Conservation (phyloP, 2,888 invertebrate genomes). For the Erebia ligea region DNA sequence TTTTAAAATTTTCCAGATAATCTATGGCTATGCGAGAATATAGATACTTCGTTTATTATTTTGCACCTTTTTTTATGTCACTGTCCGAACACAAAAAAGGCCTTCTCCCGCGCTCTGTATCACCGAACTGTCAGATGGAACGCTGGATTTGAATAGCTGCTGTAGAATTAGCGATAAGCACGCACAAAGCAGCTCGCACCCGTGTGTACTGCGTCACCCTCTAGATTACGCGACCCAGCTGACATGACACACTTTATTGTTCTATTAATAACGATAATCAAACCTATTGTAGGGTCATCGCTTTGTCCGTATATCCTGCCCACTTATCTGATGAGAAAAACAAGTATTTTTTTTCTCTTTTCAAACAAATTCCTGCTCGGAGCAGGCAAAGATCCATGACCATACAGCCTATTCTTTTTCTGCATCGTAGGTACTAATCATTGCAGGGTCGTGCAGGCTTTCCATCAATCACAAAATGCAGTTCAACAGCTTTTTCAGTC, state of each 20-base stretch:
- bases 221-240: conserved; percentile 68
- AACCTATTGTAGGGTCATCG: conserved; percentile 60
- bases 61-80: not conserved
- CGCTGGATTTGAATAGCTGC: conserved; percentile 15
- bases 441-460: no score
- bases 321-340: conserved; percentile 35
- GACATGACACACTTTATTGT: conserved; percentile 72
- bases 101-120: not conserved
- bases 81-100: not conserved
- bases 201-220: conserved; percentile 58
- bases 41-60: not conserved
- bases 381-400: not conserved
- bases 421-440: no score
- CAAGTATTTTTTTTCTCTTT: not conserved
- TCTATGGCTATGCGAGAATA: no score
- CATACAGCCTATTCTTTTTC: not conserved
- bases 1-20: no score
- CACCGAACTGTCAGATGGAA: conserved; percentile 13
- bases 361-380: not conserved
- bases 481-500: not conserved
- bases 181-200: conserved; percentile 40
- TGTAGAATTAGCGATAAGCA: conserved; percentile 10
- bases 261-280: conserved; percentile 71
- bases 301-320: conserved; percentile 50
- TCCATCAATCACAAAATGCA: no score